Conservation (phyloP, 1,140 invertebrate species). For the Aricia agestis region DNA sequence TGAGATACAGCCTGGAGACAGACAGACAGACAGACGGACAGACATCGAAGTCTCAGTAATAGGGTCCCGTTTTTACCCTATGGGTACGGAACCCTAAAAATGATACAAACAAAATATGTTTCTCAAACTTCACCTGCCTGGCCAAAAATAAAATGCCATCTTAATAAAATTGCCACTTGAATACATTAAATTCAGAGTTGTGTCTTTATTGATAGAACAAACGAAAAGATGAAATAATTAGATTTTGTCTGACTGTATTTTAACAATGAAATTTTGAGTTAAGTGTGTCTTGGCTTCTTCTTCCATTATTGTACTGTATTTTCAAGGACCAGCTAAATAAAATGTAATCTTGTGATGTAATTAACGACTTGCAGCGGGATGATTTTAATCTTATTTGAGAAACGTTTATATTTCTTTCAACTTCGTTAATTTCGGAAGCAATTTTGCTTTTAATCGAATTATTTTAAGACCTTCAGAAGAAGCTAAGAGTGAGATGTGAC, state of each 20-base stretch:
- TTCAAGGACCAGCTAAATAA: background rate
- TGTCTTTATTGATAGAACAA: background rate
- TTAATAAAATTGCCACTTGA: background rate
- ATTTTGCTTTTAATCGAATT: background rate
- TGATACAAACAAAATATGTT: too few species aligned
- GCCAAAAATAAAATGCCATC: background rate
- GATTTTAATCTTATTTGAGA: background rate
- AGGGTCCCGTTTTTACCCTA: too few species aligned
- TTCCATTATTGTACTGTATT: background rate
- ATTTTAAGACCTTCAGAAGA: too few species aligned
- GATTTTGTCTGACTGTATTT: background rate
- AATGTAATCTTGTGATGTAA: background rate
- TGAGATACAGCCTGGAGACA: too few species aligned
- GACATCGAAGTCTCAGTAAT: too few species aligned
- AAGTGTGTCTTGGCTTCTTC: background rate
- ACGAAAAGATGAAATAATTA: constrained; percentile 1
- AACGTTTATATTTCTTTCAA: background rate
- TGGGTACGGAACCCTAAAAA: too few species aligned
- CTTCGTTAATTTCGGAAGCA: background rate
- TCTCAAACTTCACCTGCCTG: too few species aligned
- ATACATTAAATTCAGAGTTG: background rate
- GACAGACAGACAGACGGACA: too few species aligned
- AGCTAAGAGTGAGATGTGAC: too few species aligned
- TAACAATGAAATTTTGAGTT: background rate
- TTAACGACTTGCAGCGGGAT: background rate